Evolutionary conservation across 2,888 invertebrate genomes (phyloP).

Genomic region (Venustoraphidia nigricollis): DNA sequence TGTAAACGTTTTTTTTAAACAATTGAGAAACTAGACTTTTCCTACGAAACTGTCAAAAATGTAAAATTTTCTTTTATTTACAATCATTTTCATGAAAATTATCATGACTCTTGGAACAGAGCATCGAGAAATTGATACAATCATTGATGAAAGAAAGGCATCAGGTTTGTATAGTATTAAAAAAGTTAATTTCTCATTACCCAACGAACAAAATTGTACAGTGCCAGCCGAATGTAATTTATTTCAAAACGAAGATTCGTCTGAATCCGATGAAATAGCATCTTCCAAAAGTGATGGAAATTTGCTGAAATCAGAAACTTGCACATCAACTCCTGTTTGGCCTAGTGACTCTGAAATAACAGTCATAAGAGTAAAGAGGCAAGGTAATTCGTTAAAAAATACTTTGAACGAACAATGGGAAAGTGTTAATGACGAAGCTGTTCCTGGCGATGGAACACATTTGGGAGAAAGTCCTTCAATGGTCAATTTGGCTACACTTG

Average conservation of each 20-base stretch:
- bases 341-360: slow-evolving; percentile 44
- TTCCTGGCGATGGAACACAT: slow-evolving; percentile 39
- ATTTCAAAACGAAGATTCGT: neutral
- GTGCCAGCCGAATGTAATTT: neutral
- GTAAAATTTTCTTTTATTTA: too few species aligned
- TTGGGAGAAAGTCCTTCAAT: slow-evolving; percentile 39
- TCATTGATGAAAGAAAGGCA: slow-evolving; percentile 4
- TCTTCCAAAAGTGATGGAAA: too few species aligned
- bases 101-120: slow-evolving; percentile 2
- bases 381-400: slow-evolving; percentile 19
- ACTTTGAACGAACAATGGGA: slow-evolving; percentile 25
- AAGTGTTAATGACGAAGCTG: slow-evolving; percentile 29
- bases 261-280: neutral
- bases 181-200: neutral
- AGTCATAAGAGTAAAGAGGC: slow-evolving; percentile 34
- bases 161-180: slow-evolving; percentile 1
- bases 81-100: too few species aligned
- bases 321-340: slow-evolving; percentile 22
- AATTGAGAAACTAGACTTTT: too few species aligned
- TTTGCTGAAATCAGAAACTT: neutral
- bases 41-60: too few species aligned
- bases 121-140: slow-evolving; percentile 4
- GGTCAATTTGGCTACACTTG: slow-evolving; percentile 40
- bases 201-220: too few species aligned
- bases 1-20: too few species aligned